Evolutionary conservation across 2,797 vertebrate genomes (phyloP), one percentile per base, ranked within the genome.

Genomic region (Amphiprion clarkii): DNA sequence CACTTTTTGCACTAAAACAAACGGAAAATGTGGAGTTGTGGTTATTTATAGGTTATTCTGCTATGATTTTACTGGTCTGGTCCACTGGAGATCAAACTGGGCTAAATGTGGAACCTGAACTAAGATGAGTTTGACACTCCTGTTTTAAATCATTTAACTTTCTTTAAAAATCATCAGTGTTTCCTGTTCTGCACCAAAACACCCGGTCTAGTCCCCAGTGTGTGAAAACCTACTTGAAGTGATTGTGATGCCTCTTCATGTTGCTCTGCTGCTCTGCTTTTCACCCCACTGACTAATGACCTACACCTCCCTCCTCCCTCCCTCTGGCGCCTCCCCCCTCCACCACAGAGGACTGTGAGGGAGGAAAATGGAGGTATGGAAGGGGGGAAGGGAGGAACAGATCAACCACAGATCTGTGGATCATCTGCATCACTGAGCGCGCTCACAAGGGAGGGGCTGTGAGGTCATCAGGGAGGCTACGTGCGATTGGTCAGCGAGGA

Each of bases 251-350:
- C 33, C 33, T 8, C 33, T 36, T 36, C 33, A 36, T 46, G 48
- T 84, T 11, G 60, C 67, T 49, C 51, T 55, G 42, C 82, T 88
- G 87, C 70, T 86, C 78, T 86, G 66, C 67, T 86, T 82, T 88
- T 81, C 80, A 71, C 76, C 83, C 76, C 69, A 17, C 86, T 88
- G 88, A 87, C 81, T 91, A 91, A 90, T 87, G 87, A 92, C 88
- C 87, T 86, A 67, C 77, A 76, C 83, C 84, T 66, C 36, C 65
- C 14, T 27, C 36, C 29, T 56, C 59, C 77, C 70, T 58, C 76
- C 55, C 49, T 40, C 54, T 49, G 48, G 56, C 48, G 3, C 74
- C 79, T 76, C 54, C 65, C 70, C 54, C 64, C 87, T 74, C 55
- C 48, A 17, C 62, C 83, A 70, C 57, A 31, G 23, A 29, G 53